These are phyloP conservation scores for Grallaria varia DNA, from an alignment of 2,113 vertebrate species.

Conservation along the genomic window DNA sequence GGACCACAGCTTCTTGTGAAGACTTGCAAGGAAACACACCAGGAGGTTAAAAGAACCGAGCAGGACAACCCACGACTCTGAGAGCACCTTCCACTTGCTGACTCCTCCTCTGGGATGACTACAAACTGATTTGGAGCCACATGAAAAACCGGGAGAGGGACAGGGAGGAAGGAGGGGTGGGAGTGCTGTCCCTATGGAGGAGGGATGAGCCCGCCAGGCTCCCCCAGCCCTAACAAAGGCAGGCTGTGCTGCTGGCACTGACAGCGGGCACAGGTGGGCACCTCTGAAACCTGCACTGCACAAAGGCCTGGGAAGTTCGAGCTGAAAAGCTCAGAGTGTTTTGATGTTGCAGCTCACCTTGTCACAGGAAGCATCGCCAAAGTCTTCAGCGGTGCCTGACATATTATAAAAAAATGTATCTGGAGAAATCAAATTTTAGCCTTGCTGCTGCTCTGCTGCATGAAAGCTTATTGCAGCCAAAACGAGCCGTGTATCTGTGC, in stretches of 20 bases:
- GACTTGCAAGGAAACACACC: not conserved
- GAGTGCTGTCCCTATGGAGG: not conserved
- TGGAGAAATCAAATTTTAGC: not conserved
- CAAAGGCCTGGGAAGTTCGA: not conserved
- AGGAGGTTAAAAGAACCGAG: not conserved
- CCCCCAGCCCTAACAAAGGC: not conserved
- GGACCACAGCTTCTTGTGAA: not conserved
- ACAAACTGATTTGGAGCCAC: not conserved
- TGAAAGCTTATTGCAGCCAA: not conserved
- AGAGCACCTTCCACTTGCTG: not conserved
- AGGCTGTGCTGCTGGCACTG: not conserved
- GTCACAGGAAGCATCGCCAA: not conserved
- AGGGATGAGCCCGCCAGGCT: not conserved
- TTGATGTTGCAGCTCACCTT: not conserved
- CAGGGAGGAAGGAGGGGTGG: not conserved
- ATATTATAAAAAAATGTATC: not conserved
- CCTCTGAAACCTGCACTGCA: not conserved
- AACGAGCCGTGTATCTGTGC: not conserved
- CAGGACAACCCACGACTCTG: not conserved
- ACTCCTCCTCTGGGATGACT: not conserved
- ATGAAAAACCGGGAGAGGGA: not conserved
- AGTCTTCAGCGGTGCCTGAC: not conserved
- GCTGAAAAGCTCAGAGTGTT: not conserved
- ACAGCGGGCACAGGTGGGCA: not conserved
- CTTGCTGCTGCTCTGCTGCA: not conserved